Evolutionary conservation across 1,140 invertebrate species (phyloP), one percentile per base, ranked within the genome.

Genomic region (Brachionus calyciflorus): DNA sequence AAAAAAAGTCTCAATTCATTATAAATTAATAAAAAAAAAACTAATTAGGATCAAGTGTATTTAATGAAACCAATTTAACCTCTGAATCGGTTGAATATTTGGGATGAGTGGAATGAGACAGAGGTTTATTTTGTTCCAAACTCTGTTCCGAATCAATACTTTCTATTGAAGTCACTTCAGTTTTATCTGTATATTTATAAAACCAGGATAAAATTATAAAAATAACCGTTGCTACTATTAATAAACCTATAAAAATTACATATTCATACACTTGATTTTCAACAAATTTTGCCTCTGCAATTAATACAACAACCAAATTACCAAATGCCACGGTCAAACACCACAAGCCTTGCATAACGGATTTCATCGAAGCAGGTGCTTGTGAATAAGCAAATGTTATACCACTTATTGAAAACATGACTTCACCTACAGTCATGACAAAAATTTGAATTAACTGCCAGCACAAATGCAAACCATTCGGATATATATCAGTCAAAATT

Each of bases 381-480:
- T 90, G 88, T 28, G 88, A 87, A 82, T 95, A 97, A 0, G 92
- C 91, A 85, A 96, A 96, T 80, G 94, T 91, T 9, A 95, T 86
- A 9, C 93, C 94, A 0, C 93, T 96, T 14, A 96, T 89, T 0
- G 91, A 92, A 82, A 95, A 95, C 86, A 96, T 89, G 21, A 96
- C 87, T 85, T 91, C 92, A 4, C 88, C 93, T 78, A 90, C 86
- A 0, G 93, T 94, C 77, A 96, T 90, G 0, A 94, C 83, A 19
- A 94, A 83, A 81, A 94, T 93, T 81, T 95, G 93, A 0, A 93
- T 92, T 14, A 95, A 81, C 78, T 94, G 87, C 90, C 90, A 92
- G 0, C 93, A 81, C 77, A 95, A 92, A 79, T 91, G 90, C 5
- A 95, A 82, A 17, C 69, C 69, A 26, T 73, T 73, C 21, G 69